Conservation (phyloP, 2,113 vertebrate species). For the Scomber scombrus region DNA sequence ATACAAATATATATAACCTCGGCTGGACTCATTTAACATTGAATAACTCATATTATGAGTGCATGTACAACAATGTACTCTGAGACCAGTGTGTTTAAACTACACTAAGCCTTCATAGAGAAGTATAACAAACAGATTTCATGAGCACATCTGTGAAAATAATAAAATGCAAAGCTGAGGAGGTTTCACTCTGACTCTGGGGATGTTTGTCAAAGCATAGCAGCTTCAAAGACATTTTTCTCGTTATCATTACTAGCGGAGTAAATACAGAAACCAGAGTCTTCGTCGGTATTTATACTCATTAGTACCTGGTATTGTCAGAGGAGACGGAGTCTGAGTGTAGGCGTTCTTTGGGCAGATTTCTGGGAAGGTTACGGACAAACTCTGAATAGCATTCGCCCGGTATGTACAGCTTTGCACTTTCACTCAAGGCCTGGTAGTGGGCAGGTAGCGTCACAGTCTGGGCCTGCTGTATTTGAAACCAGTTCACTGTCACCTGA, state of each 20-base stretch:
- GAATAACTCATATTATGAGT: not conserved
- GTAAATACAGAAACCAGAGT: not conserved
- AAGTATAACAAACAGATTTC: not conserved
- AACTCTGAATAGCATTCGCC: constrained; percentile 94
- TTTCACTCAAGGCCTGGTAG: constrained; percentile 91
- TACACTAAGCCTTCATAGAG: not conserved
- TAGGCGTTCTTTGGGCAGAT: constrained; percentile 82
- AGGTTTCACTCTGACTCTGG: not conserved
- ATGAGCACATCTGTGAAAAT: not conserved
- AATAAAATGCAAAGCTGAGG: not conserved
- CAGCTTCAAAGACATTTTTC: not conserved
- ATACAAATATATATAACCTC: not conserved
- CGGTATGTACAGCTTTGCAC: constrained; percentile 93
- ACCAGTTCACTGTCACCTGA: constrained; percentile 96
- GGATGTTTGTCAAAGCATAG: not conserved
- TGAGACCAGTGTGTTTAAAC: not conserved
- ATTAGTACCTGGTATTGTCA: constrained; percentile 87
- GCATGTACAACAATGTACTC: not conserved
- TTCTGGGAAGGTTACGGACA: constrained; percentile 88
- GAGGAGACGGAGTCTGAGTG: constrained; percentile 85
- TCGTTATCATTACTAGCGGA: too few relatives aligned
- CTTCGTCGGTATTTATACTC: not conserved
- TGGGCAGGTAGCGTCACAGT: constrained; percentile 88
- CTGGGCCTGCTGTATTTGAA: constrained; percentile 94
- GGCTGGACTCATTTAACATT: not conserved